Percentiles rank a stretch among this genome's conserved stretches.
Evolutionary conservation across 2,888 invertebrate genomes (phyloP).

Genomic region (Sussaba pulchella): DNA sequence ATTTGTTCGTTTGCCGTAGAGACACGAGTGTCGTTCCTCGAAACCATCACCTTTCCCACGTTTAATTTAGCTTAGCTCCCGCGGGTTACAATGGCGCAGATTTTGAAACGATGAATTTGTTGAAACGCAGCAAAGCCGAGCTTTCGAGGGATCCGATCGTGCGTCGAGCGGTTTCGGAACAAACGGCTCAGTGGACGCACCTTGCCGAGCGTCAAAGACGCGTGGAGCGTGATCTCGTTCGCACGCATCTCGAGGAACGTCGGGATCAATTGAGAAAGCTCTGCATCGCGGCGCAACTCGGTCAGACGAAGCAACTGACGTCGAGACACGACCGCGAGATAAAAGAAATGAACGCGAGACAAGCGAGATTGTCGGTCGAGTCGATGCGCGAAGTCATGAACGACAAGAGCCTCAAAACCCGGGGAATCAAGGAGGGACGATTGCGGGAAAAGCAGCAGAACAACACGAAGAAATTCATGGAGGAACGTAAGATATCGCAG

Average conservation of each 20-base stretch:
- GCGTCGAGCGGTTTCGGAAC: slow-evolving; percentile 94
- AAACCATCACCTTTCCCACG: slow-evolving; percentile 6
- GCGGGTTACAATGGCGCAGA: too few relatives aligned
- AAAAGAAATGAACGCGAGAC: slow-evolving; percentile 97
- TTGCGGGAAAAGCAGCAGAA: slow-evolving; percentile 98
- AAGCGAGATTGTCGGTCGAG: slow-evolving; percentile 98
- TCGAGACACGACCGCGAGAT: slow-evolving; percentile 96
- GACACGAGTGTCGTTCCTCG: slow-evolving; percentile 22
- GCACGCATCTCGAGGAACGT: slow-evolving; percentile 94
- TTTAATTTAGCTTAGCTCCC: slow-evolving; percentile 40
- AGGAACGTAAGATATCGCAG: slow-evolving; percentile 94
- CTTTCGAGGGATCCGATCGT: slow-evolving; percentile 91
- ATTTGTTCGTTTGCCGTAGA: slow-evolving; percentile 29
- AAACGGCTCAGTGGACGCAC: slow-evolving; percentile 97
- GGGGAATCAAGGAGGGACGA: slow-evolving; percentile 97
- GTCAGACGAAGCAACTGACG: slow-evolving; percentile 95
- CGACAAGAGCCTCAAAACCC: slow-evolving; percentile 98
- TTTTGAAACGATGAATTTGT: slow-evolving; percentile 23
- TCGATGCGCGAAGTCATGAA: slow-evolving; percentile 97
- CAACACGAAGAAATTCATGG: slow-evolving; percentile 98
- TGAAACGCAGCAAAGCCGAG: slow-evolving; percentile 89
- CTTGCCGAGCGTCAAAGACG: slow-evolving; percentile 93
- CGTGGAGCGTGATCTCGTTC: slow-evolving; percentile 93
- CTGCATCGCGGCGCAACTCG: slow-evolving; percentile 92
- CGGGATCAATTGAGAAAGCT: slow-evolving; percentile 88